These are phyloP conservation scores for Tachypleus tridentatus DNA, from an alignment of 1,140 invertebrate genomes.

Conservation along the genomic window DNA sequence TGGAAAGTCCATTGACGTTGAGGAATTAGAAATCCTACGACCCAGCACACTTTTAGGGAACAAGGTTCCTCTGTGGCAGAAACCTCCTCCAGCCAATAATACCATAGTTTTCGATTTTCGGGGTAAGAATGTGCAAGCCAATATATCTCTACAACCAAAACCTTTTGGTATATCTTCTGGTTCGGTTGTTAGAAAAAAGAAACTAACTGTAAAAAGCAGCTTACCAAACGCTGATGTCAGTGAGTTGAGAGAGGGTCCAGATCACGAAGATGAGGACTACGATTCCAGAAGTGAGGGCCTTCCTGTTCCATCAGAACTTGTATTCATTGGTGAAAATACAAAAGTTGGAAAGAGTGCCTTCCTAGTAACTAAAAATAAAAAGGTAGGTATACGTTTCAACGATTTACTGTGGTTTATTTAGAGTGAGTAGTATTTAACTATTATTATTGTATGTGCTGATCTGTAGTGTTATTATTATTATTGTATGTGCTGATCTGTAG, in stretches of 20 bases:
- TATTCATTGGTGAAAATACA: slow-evolving; percentile 74
- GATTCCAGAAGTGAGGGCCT: slow-evolving; percentile 37
- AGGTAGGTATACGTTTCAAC: slow-evolving; percentile 35
- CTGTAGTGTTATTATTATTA: no score
- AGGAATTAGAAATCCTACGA: neutral
- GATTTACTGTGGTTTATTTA: no score
- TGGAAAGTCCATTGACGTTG: neutral
- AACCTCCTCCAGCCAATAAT: slow-evolving; percentile 3
- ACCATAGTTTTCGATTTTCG: slow-evolving; percentile 26
- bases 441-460: no score
- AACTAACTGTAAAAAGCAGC: neutral
- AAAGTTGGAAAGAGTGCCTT: slow-evolving; percentile 74
- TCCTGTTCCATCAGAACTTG: slow-evolving; percentile 48
- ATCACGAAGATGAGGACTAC: slow-evolving; percentile 49
- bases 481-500: no score
- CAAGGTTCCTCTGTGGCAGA: neutral
- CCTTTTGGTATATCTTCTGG: slow-evolving; percentile 17
- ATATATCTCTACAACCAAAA: slow-evolving; percentile 19
- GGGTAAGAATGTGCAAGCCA: slow-evolving; percentile 24
- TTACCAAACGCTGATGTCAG: slow-evolving; percentile 34
- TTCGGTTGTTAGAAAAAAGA: slow-evolving; percentile 10
- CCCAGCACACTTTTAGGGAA: slow-evolving; percentile 5
- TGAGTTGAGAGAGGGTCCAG: slow-evolving; percentile 42
- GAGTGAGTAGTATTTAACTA: no score
- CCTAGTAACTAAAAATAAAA: slow-evolving; percentile 51